A percentile compares a stretch with the other conserved stretches of the same genome.
Conservation (phyloP, 2,113 vertebrate species). For the Synodontis membranacea region DNA sequence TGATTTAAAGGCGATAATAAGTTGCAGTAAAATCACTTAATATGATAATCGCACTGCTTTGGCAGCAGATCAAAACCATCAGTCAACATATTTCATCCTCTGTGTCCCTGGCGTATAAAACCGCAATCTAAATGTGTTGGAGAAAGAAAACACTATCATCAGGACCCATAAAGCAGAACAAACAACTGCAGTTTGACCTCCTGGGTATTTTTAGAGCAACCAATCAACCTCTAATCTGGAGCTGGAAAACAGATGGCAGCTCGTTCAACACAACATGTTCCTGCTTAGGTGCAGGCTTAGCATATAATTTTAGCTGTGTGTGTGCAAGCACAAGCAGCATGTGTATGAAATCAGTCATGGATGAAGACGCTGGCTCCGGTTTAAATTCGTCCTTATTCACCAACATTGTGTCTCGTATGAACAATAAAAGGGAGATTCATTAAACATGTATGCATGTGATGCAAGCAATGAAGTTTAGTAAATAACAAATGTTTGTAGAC, state of each 20-base stretch:
- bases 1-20: slow-evolving; percentile 2
- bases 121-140: slow-evolving; percentile 16
- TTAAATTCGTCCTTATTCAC: neutral
- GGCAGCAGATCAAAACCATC: slow-evolving; percentile 11
- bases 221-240: slow-evolving; percentile 39
- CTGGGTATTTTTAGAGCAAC: slow-evolving; percentile 33
- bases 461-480: neutral
- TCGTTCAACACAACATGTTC: slow-evolving; percentile 27
- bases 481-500: neutral
- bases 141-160: slow-evolving; percentile 21
- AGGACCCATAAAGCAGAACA: slow-evolving; percentile 12
- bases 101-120: neutral
- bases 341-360: neutral
- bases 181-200: slow-evolving; percentile 34
- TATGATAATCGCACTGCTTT: neutral
- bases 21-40: slow-evolving; percentile 17
- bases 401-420: neutral
- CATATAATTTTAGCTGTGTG: slow-evolving; percentile 7
- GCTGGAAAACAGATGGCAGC: slow-evolving; percentile 35
- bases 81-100: neutral
- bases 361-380: neutral
- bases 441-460: neutral
- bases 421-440: neutral
- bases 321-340: neutral
- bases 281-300: slow-evolving; percentile 11